Evolutionary conservation across 1,140 invertebrate genomes (phyloP), one percentile per base, ranked within the genome.

Genomic region (Orius insidiosus): DNA sequence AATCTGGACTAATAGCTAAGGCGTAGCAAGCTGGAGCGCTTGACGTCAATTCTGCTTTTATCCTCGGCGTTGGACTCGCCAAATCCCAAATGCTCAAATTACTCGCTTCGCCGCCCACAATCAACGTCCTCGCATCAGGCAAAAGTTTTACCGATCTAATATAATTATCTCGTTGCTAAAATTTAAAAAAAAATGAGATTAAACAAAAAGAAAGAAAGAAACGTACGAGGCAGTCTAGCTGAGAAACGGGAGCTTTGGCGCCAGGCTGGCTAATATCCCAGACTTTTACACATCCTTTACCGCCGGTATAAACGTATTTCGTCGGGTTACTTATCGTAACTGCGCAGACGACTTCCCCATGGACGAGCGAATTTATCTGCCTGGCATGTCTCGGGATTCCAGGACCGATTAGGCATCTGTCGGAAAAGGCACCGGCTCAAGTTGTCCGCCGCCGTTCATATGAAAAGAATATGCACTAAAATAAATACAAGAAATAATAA

Each of bases 231-330:
- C 92, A 97, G 63, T 96, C 89, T 37, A 96, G 63, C 61, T 93
- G 89, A 48, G 85, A 85, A 2, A 95, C 75, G 4, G 88, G 87
- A 59, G 72, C 80, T 53, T 85, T 83, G 35, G 64, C 70, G 9
- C 73, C 77, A 2, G 84, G 79, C 57, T 86, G 82, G 57, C 80
- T 81, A 55, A 94, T 84, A 58, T 85, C 81, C 82, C 80, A 85
- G n/a, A 97, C 84, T 68, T 97, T 98, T 38, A 98, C 93, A 66
- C 90, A 96, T 38, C 94, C 92, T 66, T 97, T 97, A 45, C 94
- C 94, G n/a, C 94, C 94, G 9, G 94, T 98, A 65, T 95, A 98
- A 5, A 97, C 89, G 63, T 92, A 87, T 61, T 89, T 79, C 47
- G 85, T 88, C 33, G 85, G 82, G 65, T 85, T 86, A 44, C 68